phyloP scores from a whole-genome alignment of 1,140 invertebrate species.

The Sycobia sp. region DNA sequence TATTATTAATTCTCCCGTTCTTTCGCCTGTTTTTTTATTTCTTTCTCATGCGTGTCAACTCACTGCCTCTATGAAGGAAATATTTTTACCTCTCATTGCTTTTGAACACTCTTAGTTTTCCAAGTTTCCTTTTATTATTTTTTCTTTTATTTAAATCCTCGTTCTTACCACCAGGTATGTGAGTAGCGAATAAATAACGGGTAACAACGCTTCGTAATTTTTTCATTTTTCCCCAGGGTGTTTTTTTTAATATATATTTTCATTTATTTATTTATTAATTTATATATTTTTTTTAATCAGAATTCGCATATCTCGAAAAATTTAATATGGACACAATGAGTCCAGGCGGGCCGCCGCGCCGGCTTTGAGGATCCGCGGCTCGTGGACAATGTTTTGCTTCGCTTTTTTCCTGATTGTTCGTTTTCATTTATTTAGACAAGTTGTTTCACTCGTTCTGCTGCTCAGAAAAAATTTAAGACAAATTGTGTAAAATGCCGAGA shows the following conservation, averaged over 20 bases:
- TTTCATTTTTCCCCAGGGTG: neutral
- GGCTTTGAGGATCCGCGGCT: too few relatives aligned
- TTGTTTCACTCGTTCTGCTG: too few relatives aligned
- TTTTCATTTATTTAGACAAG: too few relatives aligned
- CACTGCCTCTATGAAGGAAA: too few relatives aligned
- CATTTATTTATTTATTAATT: neutral
- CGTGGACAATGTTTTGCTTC: too few relatives aligned
- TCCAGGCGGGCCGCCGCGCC: too few relatives aligned
- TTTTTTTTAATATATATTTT: neutral
- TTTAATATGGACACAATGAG: neutral
- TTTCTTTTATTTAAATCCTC: too few relatives aligned
- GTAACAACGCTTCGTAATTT: slow-evolving; percentile 19
- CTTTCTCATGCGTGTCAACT: slow-evolving; percentile 5
- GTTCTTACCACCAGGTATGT: slow-evolving; percentile 1
- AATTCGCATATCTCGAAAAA: slow-evolving; percentile 15
- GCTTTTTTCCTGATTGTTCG: too few relatives aligned
- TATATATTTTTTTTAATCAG: slow-evolving; percentile 19
- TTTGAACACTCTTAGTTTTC: neutral
- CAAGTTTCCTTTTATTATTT: neutral
- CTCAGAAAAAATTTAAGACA: too few relatives aligned
- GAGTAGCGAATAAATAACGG: slow-evolving; percentile 18
- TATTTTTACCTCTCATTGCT: too few relatives aligned
- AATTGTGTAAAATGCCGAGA: neutral
- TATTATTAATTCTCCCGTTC: too few relatives aligned
- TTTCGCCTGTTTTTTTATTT: slow-evolving; percentile 4